A percentile compares a stretch with the other conserved stretches of the same genome.
phyloP scores from a whole-genome alignment of 1,140 invertebrate species.

The Cryptotermes secundus region DNA sequence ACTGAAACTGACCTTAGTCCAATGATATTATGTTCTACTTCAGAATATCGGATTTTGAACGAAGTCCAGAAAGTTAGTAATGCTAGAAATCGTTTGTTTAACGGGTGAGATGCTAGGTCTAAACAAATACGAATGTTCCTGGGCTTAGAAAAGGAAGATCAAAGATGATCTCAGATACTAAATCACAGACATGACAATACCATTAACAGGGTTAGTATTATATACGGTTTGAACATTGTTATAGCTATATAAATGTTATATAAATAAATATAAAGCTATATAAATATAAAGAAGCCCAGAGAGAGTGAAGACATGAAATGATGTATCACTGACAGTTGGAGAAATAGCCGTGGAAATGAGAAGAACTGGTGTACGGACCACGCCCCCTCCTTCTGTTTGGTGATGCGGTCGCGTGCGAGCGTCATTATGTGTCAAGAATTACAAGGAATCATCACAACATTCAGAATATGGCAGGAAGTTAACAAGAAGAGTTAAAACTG shows the following conservation, averaged over 20 bases:
- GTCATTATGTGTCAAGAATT: no score
- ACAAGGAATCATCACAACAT: no score
- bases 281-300: background rate
- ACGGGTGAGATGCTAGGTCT: background rate
- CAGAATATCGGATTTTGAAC: no score
- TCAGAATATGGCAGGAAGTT: no score
- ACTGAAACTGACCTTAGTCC: no score
- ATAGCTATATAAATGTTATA: background rate
- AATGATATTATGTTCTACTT: no score
- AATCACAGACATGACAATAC: background rate
- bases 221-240: background rate
- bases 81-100: background rate
- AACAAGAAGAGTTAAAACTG: no score
- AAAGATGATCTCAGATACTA: background rate
- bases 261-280: background rate
- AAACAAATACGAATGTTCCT: background rate
- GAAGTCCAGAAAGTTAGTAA: no score
- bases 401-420: no score
- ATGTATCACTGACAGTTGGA: conserved; percentile 2
- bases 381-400: no score
- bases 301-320: background rate
- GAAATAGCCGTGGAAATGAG: background rate
- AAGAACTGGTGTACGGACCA: no score
- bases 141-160: background rate
- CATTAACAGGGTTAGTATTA: background rate